A percentile compares a stretch with the other conserved stretches of the same genome.
phyloP scores from a whole-genome alignment of 2,113 vertebrate genomes.

The Typhlomys cinereus region DNA sequence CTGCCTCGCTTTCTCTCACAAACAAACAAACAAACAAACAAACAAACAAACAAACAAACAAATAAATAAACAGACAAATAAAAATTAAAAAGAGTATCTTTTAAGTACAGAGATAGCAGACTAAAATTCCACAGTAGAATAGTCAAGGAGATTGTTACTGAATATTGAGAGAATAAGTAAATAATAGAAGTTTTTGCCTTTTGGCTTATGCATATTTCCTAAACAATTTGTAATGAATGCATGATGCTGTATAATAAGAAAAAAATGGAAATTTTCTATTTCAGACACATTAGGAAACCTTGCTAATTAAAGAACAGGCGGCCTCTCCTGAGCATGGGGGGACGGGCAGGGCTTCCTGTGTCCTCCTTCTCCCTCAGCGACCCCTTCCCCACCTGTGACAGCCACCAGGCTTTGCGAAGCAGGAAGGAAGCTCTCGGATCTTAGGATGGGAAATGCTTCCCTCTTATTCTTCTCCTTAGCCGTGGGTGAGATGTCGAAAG shows the following conservation, averaged over 20 bases:
- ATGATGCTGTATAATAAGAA: conserved; percentile 34
- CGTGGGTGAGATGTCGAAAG: conserved; percentile 44
- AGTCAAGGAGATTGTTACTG: conserved; percentile 43
- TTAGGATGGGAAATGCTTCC: not conserved
- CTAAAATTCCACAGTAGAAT: not conserved
- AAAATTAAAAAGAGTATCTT: no score
- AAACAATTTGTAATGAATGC: conserved; percentile 58
- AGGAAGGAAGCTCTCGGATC: conserved; percentile 30
- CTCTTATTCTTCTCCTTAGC: conserved; percentile 1
- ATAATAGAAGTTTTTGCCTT: not conserved
- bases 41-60: no score
- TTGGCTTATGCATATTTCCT: conserved; percentile 50
- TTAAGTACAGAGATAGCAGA: conserved; percentile 32
- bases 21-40: no score
- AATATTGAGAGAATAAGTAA: conserved; percentile 15
- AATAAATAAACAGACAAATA: no score
- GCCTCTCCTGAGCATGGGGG: not conserved
- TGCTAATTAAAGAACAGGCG: conserved; percentile 52
- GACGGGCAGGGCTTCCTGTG: not conserved
- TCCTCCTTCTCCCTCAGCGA: not conserved
- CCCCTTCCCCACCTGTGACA: not conserved
- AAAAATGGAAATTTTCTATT: not conserved
- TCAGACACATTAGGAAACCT: conserved; percentile 42
- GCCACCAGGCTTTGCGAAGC: not conserved
- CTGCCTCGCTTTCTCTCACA: no score